These are phyloP conservation scores for Zelleria hepariella DNA, from an alignment of 2,888 invertebrate genomes.

Conservation along the genomic window DNA sequence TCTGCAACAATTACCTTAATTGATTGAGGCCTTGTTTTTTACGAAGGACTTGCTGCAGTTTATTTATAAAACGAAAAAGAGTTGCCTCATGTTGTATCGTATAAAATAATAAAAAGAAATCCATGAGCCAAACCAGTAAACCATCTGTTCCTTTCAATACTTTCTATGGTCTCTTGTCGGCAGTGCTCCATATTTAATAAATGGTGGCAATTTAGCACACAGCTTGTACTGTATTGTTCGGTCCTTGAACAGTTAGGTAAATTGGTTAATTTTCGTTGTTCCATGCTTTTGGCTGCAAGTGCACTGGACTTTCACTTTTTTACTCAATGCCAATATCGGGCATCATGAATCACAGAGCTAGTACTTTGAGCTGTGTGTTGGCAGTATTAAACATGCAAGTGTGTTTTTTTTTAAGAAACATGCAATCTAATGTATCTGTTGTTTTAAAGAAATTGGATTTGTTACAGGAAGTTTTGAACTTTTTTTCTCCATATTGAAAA, in stretches of 20 bases:
- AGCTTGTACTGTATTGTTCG: slow-evolving; percentile 1
- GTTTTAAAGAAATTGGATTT: background rate
- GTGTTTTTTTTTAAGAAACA: background rate
- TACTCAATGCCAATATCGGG: slow-evolving; percentile 63
- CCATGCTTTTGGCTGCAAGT: slow-evolving; percentile 44
- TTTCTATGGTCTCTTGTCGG: background rate
- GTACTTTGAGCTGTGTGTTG: slow-evolving; percentile 8
- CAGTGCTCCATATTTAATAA: background rate
- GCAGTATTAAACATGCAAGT: background rate
- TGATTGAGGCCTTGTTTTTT: background rate
- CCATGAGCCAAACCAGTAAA: background rate
- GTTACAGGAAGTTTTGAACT: background rate
- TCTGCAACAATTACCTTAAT: background rate
- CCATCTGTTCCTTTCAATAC: background rate
- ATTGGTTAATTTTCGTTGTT: slow-evolving; percentile 23
- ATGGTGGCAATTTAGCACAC: slow-evolving; percentile 6
- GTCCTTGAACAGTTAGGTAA: slow-evolving; percentile 29
- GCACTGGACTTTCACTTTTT: slow-evolving; percentile 66
- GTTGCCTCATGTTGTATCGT: background rate
- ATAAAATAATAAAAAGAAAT: background rate
- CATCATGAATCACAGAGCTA: slow-evolving; percentile 49
- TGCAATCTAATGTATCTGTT: background rate
- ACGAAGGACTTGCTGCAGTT: background rate
- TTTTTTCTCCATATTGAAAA: too few relatives aligned
- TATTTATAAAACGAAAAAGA: background rate